A percentile compares a stretch with the other conserved stretches of the same genome.
phyloP scores from a whole-genome alignment of 92 coral and sea anemone species.

The Zoanthus sansibaricus region DNA sequence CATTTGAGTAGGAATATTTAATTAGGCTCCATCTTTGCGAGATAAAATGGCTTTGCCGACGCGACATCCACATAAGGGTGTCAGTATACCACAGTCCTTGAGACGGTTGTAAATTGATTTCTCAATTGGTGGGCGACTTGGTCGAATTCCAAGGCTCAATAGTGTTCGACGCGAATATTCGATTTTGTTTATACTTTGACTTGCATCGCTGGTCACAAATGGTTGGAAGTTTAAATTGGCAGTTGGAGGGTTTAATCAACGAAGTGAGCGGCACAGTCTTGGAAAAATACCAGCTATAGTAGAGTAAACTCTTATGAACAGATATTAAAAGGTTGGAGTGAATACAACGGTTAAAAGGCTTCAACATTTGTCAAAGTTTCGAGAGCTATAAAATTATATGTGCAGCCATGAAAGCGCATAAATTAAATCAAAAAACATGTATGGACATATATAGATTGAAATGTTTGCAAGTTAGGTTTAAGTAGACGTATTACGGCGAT shows the following conservation, averaged over 20 bases:
- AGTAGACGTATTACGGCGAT: not conserved
- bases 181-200: constrained; percentile 1
- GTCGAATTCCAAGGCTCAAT: constrained; percentile 1
- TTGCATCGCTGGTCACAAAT: not conserved
- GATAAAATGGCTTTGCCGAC: too few species aligned
- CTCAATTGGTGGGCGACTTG: not conserved
- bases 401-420: too few species aligned
- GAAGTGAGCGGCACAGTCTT: constrained; percentile 1
- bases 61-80: too few species aligned
- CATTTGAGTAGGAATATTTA: too few species aligned
- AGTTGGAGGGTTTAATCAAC: not conserved
- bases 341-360: not conserved
- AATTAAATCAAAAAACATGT: not conserved
- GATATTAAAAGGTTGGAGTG: not conserved
- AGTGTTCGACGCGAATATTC: not conserved
- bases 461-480: not conserved
- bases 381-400: too few species aligned
- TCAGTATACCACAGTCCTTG: not conserved
- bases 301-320: not conserved
- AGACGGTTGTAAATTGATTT: not conserved
- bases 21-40: too few species aligned
- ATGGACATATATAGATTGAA: not conserved
- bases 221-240: not conserved
- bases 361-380: too few species aligned
- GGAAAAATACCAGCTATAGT: not conserved